Percentiles rank a stretch among this genome's conserved stretches.
Evolutionary conservation across 2,797 vertebrate genomes (phyloP).

Genomic region (Anguilla anguilla): DNA sequence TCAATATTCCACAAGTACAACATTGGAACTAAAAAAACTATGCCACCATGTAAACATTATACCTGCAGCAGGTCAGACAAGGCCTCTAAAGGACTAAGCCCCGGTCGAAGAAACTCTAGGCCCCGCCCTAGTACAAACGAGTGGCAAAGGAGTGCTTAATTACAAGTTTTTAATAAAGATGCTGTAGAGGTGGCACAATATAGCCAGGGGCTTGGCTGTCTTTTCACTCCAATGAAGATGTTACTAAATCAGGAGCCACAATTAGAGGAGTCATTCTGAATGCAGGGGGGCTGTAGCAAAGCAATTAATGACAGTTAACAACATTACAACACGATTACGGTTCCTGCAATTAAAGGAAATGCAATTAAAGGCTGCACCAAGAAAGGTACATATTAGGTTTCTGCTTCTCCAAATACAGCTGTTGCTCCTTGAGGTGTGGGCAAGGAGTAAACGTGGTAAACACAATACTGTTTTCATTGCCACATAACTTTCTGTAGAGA

Average conservation of each 20-base stretch:
- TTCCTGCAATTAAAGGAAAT: conserved; percentile 26
- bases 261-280: conserved; percentile 30
- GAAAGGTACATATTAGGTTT: conserved; percentile 27
- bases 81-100: neutral
- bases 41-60: neutral
- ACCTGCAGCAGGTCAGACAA: neutral
- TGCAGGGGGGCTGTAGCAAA: conserved; percentile 29
- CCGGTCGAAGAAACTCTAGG: neutral
- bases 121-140: neutral
- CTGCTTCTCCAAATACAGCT: neutral
- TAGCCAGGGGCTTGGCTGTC: conserved; percentile 29
- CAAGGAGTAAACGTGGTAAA: conserved; percentile 2
- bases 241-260: conserved; percentile 8
- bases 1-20: too few species aligned
- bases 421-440: neutral
- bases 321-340: conserved; percentile 30
- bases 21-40: neutral
- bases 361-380: conserved; percentile 30
- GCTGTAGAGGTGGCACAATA: conserved; percentile 29
- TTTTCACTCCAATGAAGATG: neutral
- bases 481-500: conserved; percentile 2
- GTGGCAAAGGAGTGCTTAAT: conserved; percentile 34
- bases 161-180: conserved; percentile 36
- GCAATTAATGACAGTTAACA: conserved; percentile 39
- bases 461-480: neutral